Percentiles rank a stretch among this genome's conserved stretches.
Evolutionary conservation across 35 echinoderm and acorn worm genomes (phyloP).

Genomic region (Stichopus chloronotus): DNA sequence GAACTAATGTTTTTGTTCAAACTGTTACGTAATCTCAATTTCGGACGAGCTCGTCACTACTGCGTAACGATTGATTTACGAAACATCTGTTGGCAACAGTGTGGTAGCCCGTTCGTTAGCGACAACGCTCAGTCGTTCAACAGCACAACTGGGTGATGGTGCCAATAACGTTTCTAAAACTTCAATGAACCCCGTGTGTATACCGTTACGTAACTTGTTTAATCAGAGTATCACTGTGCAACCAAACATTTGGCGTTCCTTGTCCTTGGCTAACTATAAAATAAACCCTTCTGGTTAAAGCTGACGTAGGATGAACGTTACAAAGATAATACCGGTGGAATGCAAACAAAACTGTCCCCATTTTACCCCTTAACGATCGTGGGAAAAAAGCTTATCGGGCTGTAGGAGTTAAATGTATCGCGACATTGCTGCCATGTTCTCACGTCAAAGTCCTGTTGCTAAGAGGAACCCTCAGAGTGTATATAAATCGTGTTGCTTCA

Average conservation of each 20-base stretch:
- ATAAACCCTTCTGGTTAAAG: conserved; percentile 47
- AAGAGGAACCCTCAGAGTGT: not conserved
- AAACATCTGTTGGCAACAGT: not conserved
- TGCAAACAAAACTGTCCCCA: conserved; percentile 25
- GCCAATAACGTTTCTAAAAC: too few species aligned
- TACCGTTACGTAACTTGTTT: conserved; percentile 31
- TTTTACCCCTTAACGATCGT: conserved; percentile 50
- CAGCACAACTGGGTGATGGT: too few species aligned
- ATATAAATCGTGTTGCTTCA: not conserved
- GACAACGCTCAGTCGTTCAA: too few species aligned
- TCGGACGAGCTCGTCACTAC: not conserved
- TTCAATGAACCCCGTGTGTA: too few species aligned
- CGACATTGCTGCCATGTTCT: not conserved
- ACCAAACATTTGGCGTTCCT: conserved; percentile 14
- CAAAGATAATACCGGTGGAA: conserved; percentile 30
- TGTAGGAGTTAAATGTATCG: not conserved
- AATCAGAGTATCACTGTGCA: conserved; percentile 19
- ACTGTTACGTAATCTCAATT: not conserved
- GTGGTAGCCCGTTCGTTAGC: not conserved
- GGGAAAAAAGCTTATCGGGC: conserved; percentile 3
- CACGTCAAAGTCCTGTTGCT: not conserved
- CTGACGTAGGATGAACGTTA: not conserved
- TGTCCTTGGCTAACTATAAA: conserved; percentile 36
- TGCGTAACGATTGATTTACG: not conserved
- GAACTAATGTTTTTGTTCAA: not conserved